A percentile compares a stretch with the other conserved stretches of the same genome.
Evolutionary conservation across 2,113 vertebrate genomes (phyloP).

Genomic region (Excalfactoria chinensis): DNA sequence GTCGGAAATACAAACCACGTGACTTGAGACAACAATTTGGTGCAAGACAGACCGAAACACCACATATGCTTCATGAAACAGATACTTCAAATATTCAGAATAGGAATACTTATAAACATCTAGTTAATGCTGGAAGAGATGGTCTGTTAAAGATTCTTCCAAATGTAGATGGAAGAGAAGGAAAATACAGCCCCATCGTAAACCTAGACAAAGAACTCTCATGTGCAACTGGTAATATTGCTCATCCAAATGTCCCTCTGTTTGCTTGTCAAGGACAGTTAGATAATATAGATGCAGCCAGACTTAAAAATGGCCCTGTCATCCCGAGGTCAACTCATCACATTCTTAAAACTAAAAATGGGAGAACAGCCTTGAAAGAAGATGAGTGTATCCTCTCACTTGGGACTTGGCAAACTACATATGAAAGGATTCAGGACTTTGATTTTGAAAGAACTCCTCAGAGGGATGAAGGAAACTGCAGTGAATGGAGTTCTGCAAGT

Average conservation of each 20-base stretch:
- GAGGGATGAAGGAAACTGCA: constrained; percentile 74
- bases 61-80: background rate
- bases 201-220: background rate
- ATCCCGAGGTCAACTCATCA: background rate
- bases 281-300: background rate
- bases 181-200: background rate
- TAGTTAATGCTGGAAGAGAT: background rate
- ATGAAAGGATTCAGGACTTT: background rate
- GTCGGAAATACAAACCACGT: constrained; percentile 33
- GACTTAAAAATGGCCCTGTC: background rate
- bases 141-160: background rate
- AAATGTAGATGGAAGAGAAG: constrained; percentile 1
- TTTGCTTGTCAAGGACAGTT: background rate
- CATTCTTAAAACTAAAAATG: background rate
- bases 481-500: constrained; percentile 72
- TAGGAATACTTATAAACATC: background rate
- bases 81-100: background rate
- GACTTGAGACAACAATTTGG: constrained; percentile 62
- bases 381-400: background rate
- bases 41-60: background rate
- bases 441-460: constrained; percentile 79
- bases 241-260: background rate
- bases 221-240: background rate
- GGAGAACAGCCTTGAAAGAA: constrained; percentile 23
- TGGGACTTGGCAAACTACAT: background rate